A percentile compares a stretch with the other conserved stretches of the same genome.
Evolutionary conservation across 2,888 invertebrate species (phyloP).

Genomic region (Thalpophila matura): DNA sequence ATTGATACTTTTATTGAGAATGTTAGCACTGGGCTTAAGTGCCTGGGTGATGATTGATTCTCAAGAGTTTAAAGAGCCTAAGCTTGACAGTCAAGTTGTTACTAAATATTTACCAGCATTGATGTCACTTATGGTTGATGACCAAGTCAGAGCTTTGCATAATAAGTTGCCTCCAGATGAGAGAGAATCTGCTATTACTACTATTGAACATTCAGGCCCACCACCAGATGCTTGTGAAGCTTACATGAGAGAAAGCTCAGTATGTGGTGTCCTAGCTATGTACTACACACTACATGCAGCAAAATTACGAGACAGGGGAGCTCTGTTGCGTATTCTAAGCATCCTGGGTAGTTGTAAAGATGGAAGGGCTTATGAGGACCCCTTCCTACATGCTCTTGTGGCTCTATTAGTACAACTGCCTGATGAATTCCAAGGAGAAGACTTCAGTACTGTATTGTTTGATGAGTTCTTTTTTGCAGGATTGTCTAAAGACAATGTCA

Average conservation of each 20-base stretch:
- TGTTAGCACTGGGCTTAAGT: constrained; percentile 97
- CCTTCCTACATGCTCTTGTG: constrained; percentile 97
- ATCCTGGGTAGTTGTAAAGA: constrained; percentile 97
- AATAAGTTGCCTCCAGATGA: constrained; percentile 98
- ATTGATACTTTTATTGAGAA: constrained; percentile 96
- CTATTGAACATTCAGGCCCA: constrained; percentile 98
- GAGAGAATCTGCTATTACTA: constrained; percentile 97
- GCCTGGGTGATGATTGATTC: constrained; percentile 99
- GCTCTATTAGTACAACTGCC: constrained; percentile 96
- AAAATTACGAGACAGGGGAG: constrained; percentile 94
- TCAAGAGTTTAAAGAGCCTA: constrained; percentile 98
- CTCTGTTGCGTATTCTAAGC: constrained; percentile 96
- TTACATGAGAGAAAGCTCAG: constrained; percentile 97
- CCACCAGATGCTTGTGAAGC: constrained; percentile 98
- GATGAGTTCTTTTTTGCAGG: constrained; percentile 99
- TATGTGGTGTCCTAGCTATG: constrained; percentile 98
- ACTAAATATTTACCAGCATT: constrained; percentile 98
- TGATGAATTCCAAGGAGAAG: constrained; percentile 98
- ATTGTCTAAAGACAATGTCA: constrained; percentile 96
- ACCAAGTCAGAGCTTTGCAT: constrained; percentile 95
- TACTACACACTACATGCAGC: constrained; percentile 98
- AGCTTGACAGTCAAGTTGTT: constrained; percentile 97
- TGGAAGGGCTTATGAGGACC: constrained; percentile 98
- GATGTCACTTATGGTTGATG: constrained; percentile 98
- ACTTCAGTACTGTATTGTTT: constrained; percentile 98